Evolutionary conservation across 2,113 vertebrate species (phyloP).

Genomic region (Electrona antarctica): DNA sequence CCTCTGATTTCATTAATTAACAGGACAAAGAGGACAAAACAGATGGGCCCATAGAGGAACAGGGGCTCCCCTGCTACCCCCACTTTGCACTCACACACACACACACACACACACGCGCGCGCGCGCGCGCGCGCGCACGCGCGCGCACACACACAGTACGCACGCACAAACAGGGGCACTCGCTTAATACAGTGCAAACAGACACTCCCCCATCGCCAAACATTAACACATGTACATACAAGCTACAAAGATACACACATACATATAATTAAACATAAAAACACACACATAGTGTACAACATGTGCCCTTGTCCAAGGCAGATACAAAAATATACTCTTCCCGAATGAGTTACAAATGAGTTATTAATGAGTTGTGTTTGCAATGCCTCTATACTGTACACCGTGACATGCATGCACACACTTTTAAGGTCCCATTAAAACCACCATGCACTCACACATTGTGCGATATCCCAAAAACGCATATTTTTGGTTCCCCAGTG

Average conservation of each 20-base stretch:
- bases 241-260: constrained; percentile 30
- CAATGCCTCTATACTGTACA: too few species aligned
- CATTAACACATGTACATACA: constrained; percentile 15
- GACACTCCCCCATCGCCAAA: constrained; percentile 9
- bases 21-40: constrained; percentile 81
- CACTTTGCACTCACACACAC: constrained; percentile 14
- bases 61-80: constrained; percentile 63
- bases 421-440: too few species aligned
- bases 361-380: background rate
- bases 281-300: constrained; percentile 9
- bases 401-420: too few species aligned
- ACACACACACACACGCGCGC: constrained; percentile 38
- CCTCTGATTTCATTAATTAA: constrained; percentile 82
- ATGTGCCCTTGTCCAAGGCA: background rate
- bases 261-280: constrained; percentile 15
- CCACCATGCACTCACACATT: too few species aligned
- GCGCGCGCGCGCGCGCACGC: constrained; percentile 23
- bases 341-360: background rate
- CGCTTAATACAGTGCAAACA: constrained; percentile 20
- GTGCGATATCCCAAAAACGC: constrained; percentile 36
- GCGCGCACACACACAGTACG: constrained; percentile 3
- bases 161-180: background rate
- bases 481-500: constrained; percentile 35
- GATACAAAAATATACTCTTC: background rate
- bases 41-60: constrained; percentile 77